Evolutionary conservation across 2,888 invertebrate genomes (phyloP), one percentile per base, ranked within the genome.

Genomic region (Drosophila silvestris): DNA sequence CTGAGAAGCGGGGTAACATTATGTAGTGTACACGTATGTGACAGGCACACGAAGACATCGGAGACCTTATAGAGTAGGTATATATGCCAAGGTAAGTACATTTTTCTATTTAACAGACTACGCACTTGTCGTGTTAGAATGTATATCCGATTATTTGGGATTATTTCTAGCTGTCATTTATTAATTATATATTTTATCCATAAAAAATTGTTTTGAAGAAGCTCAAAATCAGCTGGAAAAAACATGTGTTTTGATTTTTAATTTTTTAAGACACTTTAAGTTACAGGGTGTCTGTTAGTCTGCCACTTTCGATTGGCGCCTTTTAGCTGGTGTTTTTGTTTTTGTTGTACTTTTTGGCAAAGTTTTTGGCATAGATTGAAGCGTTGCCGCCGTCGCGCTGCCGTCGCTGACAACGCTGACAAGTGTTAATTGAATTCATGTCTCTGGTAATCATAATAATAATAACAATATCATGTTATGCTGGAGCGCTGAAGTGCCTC

Each of bases 361-460:
- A 50, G 35, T 60, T 35, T 78, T 82, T 78, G 82, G 76, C 83
- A 75, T 83, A 81, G 80, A 82, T 79, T 73, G 76, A 82, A 83
- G 80, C 74, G 66, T 66, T 78, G 70, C 67, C 54, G 76, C 51
- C 44, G 65, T n/a, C 62, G 71, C n/a, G 58, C 54, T 59, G 70
- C 62, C 66, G 81, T 70, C 70, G 77, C 85, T 89, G 91, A 88
- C 88, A 87, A 76, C 82, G 67, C 92, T 92, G 92, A 91, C 92
- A 92, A 92, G 92, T 92, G 92, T 92, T 92, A 92, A 92, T 92
- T 92, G 92, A 92, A 92, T 92, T 92, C 92, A 92, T 92, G 92
- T 91, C 91, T 90, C 91, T 81, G 91, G 91, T 92, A 92, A 92
- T 92, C 91, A 92, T 91, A 91, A 92, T 92, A 92, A 92, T 92